phyloP scores from a whole-genome alignment of 2,113 vertebrate species.

The Podiceps cristatus region DNA sequence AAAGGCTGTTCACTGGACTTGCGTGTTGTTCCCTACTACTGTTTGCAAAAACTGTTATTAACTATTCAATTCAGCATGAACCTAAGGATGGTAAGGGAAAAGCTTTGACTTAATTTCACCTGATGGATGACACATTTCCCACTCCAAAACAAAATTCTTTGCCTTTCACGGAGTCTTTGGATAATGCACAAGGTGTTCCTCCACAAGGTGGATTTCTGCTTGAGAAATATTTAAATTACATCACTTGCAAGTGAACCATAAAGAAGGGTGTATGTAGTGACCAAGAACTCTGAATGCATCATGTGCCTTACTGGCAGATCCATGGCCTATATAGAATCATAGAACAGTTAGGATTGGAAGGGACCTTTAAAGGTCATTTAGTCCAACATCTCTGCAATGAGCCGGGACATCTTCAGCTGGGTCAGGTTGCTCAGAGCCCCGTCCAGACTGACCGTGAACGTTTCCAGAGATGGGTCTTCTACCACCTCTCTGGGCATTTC shows the following conservation, averaged over 20 bases:
- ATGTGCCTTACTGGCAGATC: not conserved
- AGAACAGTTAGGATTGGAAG: not conserved
- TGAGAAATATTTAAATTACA: not conserved
- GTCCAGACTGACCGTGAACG: not conserved
- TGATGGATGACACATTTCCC: not conserved
- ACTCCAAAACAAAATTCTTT: not conserved
- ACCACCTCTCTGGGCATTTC: not conserved
- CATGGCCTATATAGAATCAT: not conserved
- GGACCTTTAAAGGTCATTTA: not conserved
- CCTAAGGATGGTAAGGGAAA: not conserved
- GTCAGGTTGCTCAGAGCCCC: not conserved
- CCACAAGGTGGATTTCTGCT: not conserved
- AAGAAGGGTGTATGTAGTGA: not conserved
- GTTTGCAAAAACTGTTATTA: not conserved
- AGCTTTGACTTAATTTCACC: not conserved
- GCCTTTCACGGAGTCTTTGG: not conserved
- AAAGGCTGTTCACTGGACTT: not conserved
- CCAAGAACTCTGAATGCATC: not conserved
- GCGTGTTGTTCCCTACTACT: not conserved
- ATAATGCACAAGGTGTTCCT: not conserved
- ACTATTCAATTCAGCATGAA: not conserved
- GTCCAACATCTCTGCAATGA: not conserved
- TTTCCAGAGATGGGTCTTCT: not conserved
- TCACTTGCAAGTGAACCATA: not conserved
- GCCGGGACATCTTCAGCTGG: not conserved